Conservation (phyloP, 1,140 invertebrate species). For the Pseudomyrmex pallidus region DNA sequence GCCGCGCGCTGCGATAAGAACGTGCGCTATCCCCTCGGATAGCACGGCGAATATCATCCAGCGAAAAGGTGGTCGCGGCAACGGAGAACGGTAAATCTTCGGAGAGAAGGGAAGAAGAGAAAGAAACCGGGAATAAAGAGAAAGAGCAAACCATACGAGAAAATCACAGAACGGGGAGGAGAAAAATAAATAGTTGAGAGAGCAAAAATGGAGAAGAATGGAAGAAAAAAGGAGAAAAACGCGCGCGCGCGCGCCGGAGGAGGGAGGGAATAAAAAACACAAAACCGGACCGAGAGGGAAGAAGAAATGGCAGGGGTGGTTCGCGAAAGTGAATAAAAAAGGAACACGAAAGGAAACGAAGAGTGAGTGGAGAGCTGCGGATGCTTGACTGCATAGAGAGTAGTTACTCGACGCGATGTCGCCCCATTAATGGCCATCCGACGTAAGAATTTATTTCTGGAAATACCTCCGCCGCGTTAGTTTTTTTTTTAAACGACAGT, state of each 20-base stretch:
- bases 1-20: conserved; percentile 40
- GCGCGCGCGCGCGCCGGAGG: not conserved
- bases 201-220: conserved; percentile 52
- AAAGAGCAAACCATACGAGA: conserved; percentile 40
- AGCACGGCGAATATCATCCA: conserved; percentile 26
- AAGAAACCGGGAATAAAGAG: not conserved
- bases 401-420: conserved; percentile 49
- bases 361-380: conserved; percentile 39
- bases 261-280: conserved; percentile 1
- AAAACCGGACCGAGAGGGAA: conserved; percentile 28
- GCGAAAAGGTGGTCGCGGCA: conserved; percentile 33
- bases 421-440: conserved; percentile 41
- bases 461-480: not conserved
- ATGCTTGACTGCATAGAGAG: conserved; percentile 58
- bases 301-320: conserved; percentile 26
- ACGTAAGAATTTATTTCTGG: conserved; percentile 52
- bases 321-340: conserved; percentile 50
- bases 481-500: conserved; percentile 24
- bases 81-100: conserved; percentile 52
- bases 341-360: conserved; percentile 33
- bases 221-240: conserved; percentile 23
- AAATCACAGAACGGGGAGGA: conserved; percentile 27
- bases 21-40: conserved; percentile 33
- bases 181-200: conserved; percentile 44
- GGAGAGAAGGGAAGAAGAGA: not conserved